Conservation (phyloP, 2,113 vertebrate species). For the Dipodomys ordii region DNA sequence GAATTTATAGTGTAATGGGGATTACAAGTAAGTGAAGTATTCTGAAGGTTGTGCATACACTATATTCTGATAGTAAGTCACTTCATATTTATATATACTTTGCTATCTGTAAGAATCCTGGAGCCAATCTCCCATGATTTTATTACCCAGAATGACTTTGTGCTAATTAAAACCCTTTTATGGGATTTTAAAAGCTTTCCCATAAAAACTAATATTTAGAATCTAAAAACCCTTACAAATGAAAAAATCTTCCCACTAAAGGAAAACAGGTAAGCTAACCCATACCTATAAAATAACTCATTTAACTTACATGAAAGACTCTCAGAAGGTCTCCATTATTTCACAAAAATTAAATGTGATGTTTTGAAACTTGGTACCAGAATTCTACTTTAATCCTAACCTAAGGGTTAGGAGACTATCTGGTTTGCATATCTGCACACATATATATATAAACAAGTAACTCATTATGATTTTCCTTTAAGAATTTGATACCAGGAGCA, state of each 20-base stretch:
- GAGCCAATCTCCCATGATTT: not conserved
- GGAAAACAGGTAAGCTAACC: not conserved
- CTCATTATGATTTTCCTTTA: slow-evolving; percentile 41
- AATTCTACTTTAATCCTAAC: not conserved
- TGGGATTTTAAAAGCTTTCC: slow-evolving; percentile 43
- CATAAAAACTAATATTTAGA: slow-evolving; percentile 9
- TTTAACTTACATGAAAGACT: not conserved
- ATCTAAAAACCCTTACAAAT: not conserved
- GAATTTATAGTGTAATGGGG: not conserved
- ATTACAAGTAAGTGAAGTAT: not conserved
- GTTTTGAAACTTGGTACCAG: slow-evolving; percentile 8
- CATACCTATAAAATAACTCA: not conserved
- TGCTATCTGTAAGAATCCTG: not conserved
- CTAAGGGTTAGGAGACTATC: not conserved
- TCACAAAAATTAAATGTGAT: not conserved
- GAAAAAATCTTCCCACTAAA: not conserved
- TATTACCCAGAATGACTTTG: not conserved
- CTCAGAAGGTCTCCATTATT: not conserved
- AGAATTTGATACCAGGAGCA: not conserved
- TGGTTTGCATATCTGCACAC: not conserved
- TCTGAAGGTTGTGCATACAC: not conserved
- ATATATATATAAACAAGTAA: not conserved
- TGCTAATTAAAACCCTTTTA: no score
- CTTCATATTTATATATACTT: not conserved
- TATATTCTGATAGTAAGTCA: not conserved